Conservation (phyloP, 92 coral and sea anemone species). For the Bergia sp. region DNA sequence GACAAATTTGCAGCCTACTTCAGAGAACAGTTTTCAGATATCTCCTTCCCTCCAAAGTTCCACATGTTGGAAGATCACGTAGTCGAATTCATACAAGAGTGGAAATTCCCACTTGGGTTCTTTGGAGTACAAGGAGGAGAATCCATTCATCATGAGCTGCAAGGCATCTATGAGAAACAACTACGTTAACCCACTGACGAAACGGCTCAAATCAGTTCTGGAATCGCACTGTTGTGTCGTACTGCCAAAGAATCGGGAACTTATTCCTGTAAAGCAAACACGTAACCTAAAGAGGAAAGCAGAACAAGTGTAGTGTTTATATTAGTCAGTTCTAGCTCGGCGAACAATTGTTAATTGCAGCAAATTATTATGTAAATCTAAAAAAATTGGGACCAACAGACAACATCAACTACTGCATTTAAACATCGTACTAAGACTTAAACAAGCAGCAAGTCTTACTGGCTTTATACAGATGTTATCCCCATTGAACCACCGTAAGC, state of each 20-base stretch:
- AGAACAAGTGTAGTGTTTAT: background rate
- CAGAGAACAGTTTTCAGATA: background rate
- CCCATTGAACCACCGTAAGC: constrained; percentile 35
- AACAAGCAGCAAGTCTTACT: constrained; percentile 37
- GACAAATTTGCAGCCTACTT: background rate
- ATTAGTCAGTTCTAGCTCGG: no score
- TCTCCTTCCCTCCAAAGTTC: constrained; percentile 17
- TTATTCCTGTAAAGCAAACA: background rate
- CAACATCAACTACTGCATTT: constrained; percentile 37
- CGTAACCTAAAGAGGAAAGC: constrained; percentile 13
- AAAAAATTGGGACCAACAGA: constrained; percentile 44
- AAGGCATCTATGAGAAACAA: background rate
- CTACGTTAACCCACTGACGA: background rate
- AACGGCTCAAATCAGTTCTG: background rate
- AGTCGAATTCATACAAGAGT: background rate
- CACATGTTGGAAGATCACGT: constrained; percentile 7
- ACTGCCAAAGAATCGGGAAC: constrained; percentile 1
- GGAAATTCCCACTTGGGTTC: background rate
- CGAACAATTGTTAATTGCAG: no score
- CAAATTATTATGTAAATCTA: no score
- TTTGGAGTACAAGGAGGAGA: background rate
- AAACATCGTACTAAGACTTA: constrained; percentile 4
- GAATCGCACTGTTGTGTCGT: background rate
- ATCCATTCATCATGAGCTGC: constrained; percentile 1
- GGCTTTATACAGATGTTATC: constrained; percentile 52